These are phyloP conservation scores for Drosophila algonquin DNA, from an alignment of 2,888 invertebrate genomes.

Conservation along the genomic window DNA sequence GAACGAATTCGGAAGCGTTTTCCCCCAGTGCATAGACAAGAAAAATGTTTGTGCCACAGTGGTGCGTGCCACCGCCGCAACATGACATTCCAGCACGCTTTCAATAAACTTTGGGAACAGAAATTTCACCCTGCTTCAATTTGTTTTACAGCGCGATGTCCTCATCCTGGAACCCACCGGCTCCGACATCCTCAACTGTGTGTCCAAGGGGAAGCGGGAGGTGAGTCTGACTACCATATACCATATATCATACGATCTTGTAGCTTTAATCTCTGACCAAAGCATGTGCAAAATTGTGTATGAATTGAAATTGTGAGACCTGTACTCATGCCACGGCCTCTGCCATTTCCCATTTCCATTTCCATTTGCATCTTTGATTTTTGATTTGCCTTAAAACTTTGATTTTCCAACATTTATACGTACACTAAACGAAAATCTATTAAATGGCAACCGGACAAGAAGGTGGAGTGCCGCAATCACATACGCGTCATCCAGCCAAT, in stretches of 20 bases:
- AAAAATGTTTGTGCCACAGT: conserved; percentile 18
- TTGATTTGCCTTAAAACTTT: conserved; percentile 28
- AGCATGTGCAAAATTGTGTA: conserved; percentile 37
- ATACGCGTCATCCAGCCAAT: conserved; percentile 96
- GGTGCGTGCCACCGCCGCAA: conserved; percentile 49
- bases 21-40: conserved; percentile 19
- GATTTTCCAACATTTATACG: conserved; percentile 33
- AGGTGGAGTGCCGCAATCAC: conserved; percentile 97
- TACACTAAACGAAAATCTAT: conserved; percentile 11
- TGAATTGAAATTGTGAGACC: conserved; percentile 32
- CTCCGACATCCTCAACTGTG: conserved; percentile 93
- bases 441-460: conserved; percentile 85
- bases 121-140: background rate
- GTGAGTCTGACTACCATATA: conserved; percentile 85
- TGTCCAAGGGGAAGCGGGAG: conserved; percentile 97
- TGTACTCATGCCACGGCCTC: conserved; percentile 27
- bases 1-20: background rate
- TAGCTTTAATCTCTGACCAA: conserved; percentile 5
- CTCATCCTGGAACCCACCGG: conserved; percentile 93
- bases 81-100: conserved; percentile 81
- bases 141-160: conserved; percentile 91
- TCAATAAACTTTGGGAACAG: conserved; percentile 75
- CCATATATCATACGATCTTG: background rate
- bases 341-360: conserved; percentile 29
- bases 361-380: conserved; percentile 21